These are phyloP conservation scores for Temnothorax rugatulus DNA, from an alignment of 2,888 invertebrate genomes.

Conservation along the genomic window DNA sequence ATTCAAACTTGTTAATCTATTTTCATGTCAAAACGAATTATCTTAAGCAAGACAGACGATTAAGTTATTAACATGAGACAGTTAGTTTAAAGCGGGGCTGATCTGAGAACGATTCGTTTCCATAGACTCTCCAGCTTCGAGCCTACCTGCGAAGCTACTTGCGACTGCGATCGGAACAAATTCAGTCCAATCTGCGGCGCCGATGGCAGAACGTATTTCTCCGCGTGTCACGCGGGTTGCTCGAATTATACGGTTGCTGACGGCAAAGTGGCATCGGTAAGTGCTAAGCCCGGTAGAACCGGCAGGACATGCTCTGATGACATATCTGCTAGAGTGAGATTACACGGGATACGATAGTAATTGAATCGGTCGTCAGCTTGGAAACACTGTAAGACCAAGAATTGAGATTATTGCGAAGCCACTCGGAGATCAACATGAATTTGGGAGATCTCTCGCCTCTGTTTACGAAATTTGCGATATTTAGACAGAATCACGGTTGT, in stretches of 20 bases:
- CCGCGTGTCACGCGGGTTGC: constrained; percentile 97
- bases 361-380: constrained; percentile 38
- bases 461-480: not conserved
- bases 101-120: not conserved
- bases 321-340: constrained; percentile 12
- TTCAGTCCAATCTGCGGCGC: constrained; percentile 95
- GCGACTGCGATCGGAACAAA: constrained; percentile 92
- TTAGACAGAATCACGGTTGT: not conserved
- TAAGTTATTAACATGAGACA: not conserved
- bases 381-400: constrained; percentile 3
- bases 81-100: not conserved
- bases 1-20: not conserved
- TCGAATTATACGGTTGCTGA: constrained; percentile 88
- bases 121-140: constrained; percentile 84
- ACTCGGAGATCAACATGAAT: not conserved
- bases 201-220: constrained; percentile 94
- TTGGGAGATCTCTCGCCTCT: not conserved
- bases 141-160: constrained; percentile 90
- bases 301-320: constrained; percentile 43
- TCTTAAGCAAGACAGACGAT: too few relatives aligned
- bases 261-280: constrained; percentile 87
- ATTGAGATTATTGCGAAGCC: constrained; percentile 6
- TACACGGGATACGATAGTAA: constrained; percentile 34
- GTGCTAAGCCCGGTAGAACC: constrained; percentile 56
- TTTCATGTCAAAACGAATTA: not conserved